Evolutionary conservation across 2,797 vertebrate species (phyloP).

Genomic region (Eospalax fontanierii): DNA sequence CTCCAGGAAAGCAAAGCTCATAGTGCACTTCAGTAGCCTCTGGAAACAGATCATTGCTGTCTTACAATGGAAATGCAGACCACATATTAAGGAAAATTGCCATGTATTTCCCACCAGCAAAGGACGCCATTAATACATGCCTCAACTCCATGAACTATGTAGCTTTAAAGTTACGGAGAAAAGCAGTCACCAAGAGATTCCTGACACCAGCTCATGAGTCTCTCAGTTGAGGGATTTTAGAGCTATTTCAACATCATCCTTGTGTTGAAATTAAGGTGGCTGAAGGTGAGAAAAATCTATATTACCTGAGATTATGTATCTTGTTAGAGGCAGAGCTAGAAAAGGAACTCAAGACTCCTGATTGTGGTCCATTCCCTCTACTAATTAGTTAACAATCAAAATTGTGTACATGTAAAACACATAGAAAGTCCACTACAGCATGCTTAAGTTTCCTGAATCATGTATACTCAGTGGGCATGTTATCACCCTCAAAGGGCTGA

Average conservation of each 20-base stretch:
- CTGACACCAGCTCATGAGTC: not conserved
- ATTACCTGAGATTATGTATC: not conserved
- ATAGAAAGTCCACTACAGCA: not conserved
- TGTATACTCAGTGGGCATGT: not conserved
- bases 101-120: not conserved
- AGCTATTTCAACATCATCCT: not conserved
- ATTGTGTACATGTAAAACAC: not conserved
- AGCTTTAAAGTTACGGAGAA: constrained; percentile 54
- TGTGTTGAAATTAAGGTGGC: constrained; percentile 60
- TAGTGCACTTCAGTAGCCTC: not conserved
- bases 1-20: constrained; percentile 77
- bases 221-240: constrained; percentile 21
- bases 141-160: not conserved
- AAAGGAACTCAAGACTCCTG: not conserved
- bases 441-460: not conserved
- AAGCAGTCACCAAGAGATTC: not conserved
- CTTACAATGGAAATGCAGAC: constrained; percentile 9
- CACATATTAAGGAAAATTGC: not conserved
- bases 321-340: not conserved
- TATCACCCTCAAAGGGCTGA: not conserved
- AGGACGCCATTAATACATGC: not conserved
- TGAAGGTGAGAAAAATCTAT: constrained; percentile 8
- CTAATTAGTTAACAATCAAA: not conserved
- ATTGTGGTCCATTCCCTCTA: not conserved
- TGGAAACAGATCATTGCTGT: constrained; percentile 67